These are phyloP conservation scores for Scytalopus superciliaris DNA, from an alignment of 2,113 vertebrate species.

Conservation along the genomic window DNA sequence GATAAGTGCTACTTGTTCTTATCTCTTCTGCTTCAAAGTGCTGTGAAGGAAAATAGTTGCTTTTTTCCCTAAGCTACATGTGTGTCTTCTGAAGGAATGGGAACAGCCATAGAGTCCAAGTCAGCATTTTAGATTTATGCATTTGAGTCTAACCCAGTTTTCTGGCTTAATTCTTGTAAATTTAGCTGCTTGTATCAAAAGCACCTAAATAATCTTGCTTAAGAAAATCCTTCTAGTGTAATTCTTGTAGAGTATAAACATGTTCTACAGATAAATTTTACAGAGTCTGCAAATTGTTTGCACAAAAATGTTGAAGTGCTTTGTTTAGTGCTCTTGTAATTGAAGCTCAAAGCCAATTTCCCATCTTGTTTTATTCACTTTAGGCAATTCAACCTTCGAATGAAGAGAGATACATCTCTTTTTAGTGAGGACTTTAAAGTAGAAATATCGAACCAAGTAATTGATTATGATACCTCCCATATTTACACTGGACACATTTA, in stretches of 20 bases:
- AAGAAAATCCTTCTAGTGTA: neutral
- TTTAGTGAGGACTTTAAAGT: constrained; percentile 90
- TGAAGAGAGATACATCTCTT: constrained; percentile 90
- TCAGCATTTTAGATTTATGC: neutral
- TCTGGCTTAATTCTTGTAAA: neutral
- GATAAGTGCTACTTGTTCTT: neutral
- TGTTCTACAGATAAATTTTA: neutral
- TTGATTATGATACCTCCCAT: constrained; percentile 90
- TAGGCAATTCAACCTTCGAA: constrained; percentile 92
- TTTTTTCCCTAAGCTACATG: neutral
- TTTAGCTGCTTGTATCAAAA: neutral
- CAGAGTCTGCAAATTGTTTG: neutral
- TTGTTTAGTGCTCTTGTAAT: neutral
- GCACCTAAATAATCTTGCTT: neutral
- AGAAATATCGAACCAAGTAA: constrained; percentile 84
- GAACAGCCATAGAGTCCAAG: neutral
- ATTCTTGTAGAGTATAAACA: neutral
- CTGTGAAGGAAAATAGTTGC: neutral
- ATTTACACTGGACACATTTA: constrained; percentile 96
- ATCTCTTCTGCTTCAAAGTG: neutral
- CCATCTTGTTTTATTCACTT: constrained; percentile 9
- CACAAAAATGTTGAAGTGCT: neutral
- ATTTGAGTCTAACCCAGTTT: neutral
- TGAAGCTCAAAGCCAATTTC: constrained; percentile 9
- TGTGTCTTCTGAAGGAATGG: neutral